These are phyloP conservation scores for Phaethon lepturus DNA, from an alignment of 2,113 vertebrate species.

Conservation along the genomic window DNA sequence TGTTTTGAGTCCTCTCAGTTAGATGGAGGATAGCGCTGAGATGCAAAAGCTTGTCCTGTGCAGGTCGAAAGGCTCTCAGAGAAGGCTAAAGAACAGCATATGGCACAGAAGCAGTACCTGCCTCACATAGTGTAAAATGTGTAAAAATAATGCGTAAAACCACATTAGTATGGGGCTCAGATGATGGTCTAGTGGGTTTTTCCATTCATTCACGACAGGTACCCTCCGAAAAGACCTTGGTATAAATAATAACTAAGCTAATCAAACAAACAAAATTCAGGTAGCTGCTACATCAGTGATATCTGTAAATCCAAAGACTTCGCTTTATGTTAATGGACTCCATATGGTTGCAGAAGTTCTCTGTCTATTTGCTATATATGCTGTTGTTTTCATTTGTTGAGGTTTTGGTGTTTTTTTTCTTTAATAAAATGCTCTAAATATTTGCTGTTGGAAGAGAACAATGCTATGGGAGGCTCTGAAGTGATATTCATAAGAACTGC, in stretches of 20 bases:
- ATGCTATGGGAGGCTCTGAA: slow-evolving; percentile 17
- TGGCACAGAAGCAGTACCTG: neutral
- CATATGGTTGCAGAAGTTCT: neutral
- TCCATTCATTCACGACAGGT: neutral
- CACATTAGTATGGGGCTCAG: neutral
- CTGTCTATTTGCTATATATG: neutral
- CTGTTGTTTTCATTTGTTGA: neutral
- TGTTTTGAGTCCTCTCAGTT: neutral
- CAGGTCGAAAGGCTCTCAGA: neutral
- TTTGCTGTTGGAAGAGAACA: slow-evolving; percentile 29
- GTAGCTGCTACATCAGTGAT: neutral
- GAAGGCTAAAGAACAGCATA: neutral
- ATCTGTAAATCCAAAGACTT: neutral
- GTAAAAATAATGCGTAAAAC: neutral
- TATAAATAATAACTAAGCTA: neutral
- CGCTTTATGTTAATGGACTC: neutral
- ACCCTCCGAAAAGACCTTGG: neutral
- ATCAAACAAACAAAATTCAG: neutral
- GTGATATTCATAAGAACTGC: slow-evolving; percentile 46
- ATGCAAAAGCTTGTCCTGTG: neutral
- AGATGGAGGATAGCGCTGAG: neutral
- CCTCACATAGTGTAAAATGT: neutral
- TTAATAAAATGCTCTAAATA: slow-evolving; percentile 7
- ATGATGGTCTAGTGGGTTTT: neutral
- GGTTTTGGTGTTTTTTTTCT: neutral